phyloP scores from a whole-genome alignment of 2,888 invertebrate species.

The Chalcis sispes region DNA sequence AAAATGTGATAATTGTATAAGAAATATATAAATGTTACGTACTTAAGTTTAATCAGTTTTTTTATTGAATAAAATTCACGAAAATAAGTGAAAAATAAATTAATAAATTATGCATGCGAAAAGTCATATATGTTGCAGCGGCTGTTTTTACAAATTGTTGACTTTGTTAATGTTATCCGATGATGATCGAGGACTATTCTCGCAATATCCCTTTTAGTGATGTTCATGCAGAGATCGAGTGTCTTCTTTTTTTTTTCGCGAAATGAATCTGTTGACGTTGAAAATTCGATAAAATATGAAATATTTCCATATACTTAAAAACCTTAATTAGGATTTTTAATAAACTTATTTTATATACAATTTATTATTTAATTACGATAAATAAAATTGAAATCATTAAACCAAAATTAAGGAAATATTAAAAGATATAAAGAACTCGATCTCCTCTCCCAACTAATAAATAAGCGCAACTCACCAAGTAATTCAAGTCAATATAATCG shows the following conservation, averaged over 20 bases:
- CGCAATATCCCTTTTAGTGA: not conserved
- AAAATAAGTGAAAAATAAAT: conserved; percentile 15
- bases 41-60: conserved; percentile 22
- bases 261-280: too few species aligned
- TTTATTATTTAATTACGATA: not conserved
- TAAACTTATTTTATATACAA: not conserved
- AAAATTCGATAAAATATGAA: not conserved
- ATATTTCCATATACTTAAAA: not conserved
- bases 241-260: conserved; percentile 9
- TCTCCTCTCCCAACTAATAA: not conserved
- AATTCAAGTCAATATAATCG: conserved; percentile 7
- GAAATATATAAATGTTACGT: conserved; percentile 24
- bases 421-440: not conserved
- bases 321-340: not conserved
- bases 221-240: not conserved
- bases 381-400: not conserved
- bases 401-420: not conserved
- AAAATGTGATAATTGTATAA: conserved; percentile 50
- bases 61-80: conserved; percentile 14
- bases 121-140: conserved; percentile 29
- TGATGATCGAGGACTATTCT: conserved; percentile 18
- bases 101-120: conserved; percentile 14
- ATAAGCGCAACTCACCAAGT: conserved; percentile 1
- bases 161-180: conserved; percentile 43
- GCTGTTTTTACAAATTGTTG: conserved; percentile 43